phyloP scores from a whole-genome alignment of 2,797 vertebrate species.

The Crenichthys baileyi region DNA sequence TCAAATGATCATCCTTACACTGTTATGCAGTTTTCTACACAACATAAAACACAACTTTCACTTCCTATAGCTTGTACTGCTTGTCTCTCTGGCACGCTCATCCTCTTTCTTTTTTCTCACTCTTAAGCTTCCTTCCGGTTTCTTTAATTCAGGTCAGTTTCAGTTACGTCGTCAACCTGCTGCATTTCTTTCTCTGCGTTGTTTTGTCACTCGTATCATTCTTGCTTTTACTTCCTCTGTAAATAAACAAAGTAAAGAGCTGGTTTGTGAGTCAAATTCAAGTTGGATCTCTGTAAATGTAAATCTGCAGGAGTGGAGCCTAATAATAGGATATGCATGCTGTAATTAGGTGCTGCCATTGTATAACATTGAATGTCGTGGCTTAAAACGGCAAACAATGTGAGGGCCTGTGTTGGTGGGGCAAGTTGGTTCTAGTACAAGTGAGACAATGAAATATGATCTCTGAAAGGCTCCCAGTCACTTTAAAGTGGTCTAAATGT shows the following conservation, averaged over 20 bases:
- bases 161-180: neutral
- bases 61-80: conserved; percentile 29
- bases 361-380: neutral
- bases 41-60: conserved; percentile 37
- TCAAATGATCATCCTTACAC: neutral
- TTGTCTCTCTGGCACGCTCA: conserved; percentile 4
- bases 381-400: conserved; percentile 25
- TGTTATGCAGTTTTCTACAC: conserved; percentile 1
- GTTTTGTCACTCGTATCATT: neutral
- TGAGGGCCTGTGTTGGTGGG: neutral
- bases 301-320: neutral
- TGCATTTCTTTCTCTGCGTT: neutral
- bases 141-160: conserved; percentile 5
- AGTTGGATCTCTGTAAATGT: neutral
- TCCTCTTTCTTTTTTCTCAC: conserved; percentile 38
- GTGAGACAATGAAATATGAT: conserved; percentile 30
- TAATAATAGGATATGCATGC: neutral
- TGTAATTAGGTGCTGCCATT: neutral
- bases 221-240: neutral
- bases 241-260: neutral
- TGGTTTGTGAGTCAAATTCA: neutral
- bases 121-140: conserved; percentile 16
- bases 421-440: conserved; percentile 31
- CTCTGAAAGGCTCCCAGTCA: conserved; percentile 1
- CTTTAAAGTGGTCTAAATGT: conserved; percentile 4